Conservation (phyloP, 2,113 vertebrate genomes). For the Bothrops jararaca region DNA sequence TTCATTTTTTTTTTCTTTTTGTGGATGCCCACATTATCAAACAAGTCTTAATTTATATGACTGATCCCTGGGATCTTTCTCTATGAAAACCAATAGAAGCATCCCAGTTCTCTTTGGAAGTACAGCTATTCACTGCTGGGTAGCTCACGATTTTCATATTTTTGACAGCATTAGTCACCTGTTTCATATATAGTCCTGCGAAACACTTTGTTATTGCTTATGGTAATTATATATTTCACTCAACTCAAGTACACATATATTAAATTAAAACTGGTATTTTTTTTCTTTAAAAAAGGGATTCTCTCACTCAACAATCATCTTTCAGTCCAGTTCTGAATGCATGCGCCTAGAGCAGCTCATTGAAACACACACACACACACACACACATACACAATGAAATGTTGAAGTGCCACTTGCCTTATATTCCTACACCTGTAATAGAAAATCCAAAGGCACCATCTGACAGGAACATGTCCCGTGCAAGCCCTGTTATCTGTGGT, state of each 20-base stretch:
- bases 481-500: conserved; percentile 4
- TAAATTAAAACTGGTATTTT: conserved; percentile 52
- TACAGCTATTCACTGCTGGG: conserved; percentile 74
- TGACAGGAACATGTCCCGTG: conserved; percentile 16
- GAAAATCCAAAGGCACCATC: conserved; percentile 60
- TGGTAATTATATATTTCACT: conserved; percentile 66
- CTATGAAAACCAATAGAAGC: conserved; percentile 77
- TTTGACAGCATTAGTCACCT: conserved; percentile 73
- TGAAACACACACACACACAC: conserved; percentile 34
- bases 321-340: conserved; percentile 51
- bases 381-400: conserved; percentile 47
- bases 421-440: conserved; percentile 65
- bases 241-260: conserved; percentile 57
- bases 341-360: conserved; percentile 47
- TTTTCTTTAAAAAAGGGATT: conserved; percentile 47
- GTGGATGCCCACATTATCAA: conserved; percentile 80
- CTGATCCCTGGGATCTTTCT: conserved; percentile 81
- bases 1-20: conserved; percentile 67
- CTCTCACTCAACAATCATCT: conserved; percentile 44
- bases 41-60: conserved; percentile 75
- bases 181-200: conserved; percentile 69
- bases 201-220: conserved; percentile 78
- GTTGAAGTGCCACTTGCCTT: conserved; percentile 70
- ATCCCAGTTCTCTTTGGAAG: conserved; percentile 96
- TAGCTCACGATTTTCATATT: conserved; percentile 76